Base-by-base conservation (phyloP, 2,113 vertebrate species). In the Trogon surrucura region DNA sequence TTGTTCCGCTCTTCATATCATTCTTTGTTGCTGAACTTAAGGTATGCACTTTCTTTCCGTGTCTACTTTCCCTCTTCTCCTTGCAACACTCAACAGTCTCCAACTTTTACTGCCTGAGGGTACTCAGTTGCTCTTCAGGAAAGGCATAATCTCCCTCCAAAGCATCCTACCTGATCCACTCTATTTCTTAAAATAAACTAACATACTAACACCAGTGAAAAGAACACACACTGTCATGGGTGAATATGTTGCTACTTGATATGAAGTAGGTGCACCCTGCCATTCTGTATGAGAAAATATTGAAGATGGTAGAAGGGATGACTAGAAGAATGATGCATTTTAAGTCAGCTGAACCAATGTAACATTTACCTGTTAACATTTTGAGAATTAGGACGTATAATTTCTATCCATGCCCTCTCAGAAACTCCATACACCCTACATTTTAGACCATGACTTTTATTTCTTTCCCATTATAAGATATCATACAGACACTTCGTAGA, bases 21-120 rank as follows among this genome's bases (percentile, higher is more conserved):
- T 11, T 73, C 21, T 75, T 75, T 84, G 22, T 69, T 2, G 1
- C 6, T 71, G 44, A 74, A 47, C 1, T 36, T 70, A 13, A 0
- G 0, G 15, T 17, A 7, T 23, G 10, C 20, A 67, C 3, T 17
- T 80, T 73, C 69, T 74, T 70, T 15, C 50, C 0, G 0, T 16
- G 32, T 16, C 27, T 48, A 70, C 48, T 67, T 69, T 70, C 29
- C 27, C 30, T 32, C 17, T 71, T 66, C 36, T 80, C 15, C 25
- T 78, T 47, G 30, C 20, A 47, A 26, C 29, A 30, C 8, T 51
- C n/a, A 58, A 22, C 19, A 74, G 12, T 16, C 30, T 48, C 38
- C 38, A 81, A 9, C 5, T 2, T 75, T 62, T 72, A 7, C 13
- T 58, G 70, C 14, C 14, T 51, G 14, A 89, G 19, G 18, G 20